A percentile compares a stretch with the other conserved stretches of the same genome.
phyloP scores from a whole-genome alignment of 2,888 invertebrate genomes.

The Agonopterix alstromeriana region DNA sequence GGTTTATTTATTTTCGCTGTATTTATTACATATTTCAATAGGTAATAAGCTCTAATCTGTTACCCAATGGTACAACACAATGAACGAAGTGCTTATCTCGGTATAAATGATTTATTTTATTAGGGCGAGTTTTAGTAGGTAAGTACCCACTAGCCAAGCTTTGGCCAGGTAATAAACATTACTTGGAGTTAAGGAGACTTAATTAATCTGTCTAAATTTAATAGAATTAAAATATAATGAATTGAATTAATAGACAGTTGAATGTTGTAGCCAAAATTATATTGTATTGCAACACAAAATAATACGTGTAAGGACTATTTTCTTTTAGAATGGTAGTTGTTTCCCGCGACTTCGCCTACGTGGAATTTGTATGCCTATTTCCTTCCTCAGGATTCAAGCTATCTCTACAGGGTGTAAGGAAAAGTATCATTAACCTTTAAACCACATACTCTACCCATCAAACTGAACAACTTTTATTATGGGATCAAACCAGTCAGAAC shows the following conservation, averaged over 20 bases:
- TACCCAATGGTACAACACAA: slow-evolving; percentile 30
- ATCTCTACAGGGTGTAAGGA: too few relatives aligned
- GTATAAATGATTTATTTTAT: slow-evolving; percentile 52
- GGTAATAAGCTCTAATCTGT: slow-evolving; percentile 16
- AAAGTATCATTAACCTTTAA: too few relatives aligned
- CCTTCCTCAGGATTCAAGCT: too few relatives aligned
- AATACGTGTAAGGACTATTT: too few relatives aligned
- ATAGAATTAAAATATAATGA: slow-evolving; percentile 41
- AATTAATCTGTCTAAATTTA: slow-evolving; percentile 48
- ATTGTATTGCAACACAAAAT: too few relatives aligned
- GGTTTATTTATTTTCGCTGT: too few relatives aligned
- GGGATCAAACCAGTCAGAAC: too few relatives aligned
- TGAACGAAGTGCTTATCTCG: slow-evolving; percentile 38
- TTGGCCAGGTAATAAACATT: slow-evolving; percentile 50
- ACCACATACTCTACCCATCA: too few relatives aligned
- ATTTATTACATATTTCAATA: neutral
- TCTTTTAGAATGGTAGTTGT: too few relatives aligned
- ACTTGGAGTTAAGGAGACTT: slow-evolving; percentile 36
- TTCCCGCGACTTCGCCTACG: too few relatives aligned
- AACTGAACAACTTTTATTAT: too few relatives aligned
- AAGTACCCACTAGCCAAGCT: slow-evolving; percentile 23
- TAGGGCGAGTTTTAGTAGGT: slow-evolving; percentile 13
- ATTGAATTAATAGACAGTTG: slow-evolving; percentile 42
- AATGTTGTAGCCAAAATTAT: neutral
- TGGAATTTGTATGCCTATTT: too few relatives aligned